These are phyloP conservation scores for Drosophila hydei DNA, from an alignment of 1,140 invertebrate genomes.

Conservation along the genomic window DNA sequence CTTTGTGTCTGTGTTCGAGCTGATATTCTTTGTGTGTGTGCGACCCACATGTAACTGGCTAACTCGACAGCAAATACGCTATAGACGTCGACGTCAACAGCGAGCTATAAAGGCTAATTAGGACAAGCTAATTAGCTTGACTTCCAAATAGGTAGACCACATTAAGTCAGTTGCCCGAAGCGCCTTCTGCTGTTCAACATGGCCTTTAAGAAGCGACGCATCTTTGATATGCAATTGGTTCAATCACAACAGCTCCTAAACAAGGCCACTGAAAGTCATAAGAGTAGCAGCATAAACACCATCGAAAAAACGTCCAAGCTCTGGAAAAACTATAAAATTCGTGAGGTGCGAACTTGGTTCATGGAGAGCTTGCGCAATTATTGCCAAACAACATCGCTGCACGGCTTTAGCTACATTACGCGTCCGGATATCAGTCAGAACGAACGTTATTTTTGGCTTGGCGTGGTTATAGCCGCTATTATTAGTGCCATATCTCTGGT, in stretches of 20 bases:
- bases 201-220: constrained; percentile 70
- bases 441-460: constrained; percentile 84
- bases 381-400: constrained; percentile 84
- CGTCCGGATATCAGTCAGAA: constrained; percentile 61
- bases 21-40: constrained; percentile 85
- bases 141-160: not conserved
- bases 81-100: constrained; percentile 40
- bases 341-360: constrained; percentile 59
- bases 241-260: constrained; percentile 53
- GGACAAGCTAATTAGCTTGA: constrained; percentile 45
- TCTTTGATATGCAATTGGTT: constrained; percentile 62
- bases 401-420: constrained; percentile 81
- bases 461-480: constrained; percentile 83
- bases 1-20: constrained; percentile 87
- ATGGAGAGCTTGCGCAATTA: constrained; percentile 78
- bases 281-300: constrained; percentile 1
- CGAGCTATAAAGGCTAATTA: constrained; percentile 49
- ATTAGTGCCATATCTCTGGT: constrained; percentile 84
- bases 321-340: constrained; percentile 20
- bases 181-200: constrained; percentile 18
- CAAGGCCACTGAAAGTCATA: constrained; percentile 7
- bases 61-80: constrained; percentile 59
- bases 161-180: not conserved
- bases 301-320: not conserved
- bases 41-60: constrained; percentile 77